These are phyloP conservation scores for Mionectes macconnelli DNA, from an alignment of 2,113 vertebrate species.

Conservation along the genomic window DNA sequence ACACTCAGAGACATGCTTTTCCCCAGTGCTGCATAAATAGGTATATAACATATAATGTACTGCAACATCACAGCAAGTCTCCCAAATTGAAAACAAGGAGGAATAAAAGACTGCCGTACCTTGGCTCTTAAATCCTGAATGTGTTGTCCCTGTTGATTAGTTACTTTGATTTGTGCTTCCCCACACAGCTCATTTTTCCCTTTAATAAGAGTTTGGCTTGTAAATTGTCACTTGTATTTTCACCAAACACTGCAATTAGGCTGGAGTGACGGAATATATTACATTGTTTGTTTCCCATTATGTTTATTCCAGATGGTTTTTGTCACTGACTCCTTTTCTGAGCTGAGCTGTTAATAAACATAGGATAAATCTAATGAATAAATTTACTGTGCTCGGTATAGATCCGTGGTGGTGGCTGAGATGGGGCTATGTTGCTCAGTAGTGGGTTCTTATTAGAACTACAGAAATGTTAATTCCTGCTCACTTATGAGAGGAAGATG, in stretches of 20 bases:
- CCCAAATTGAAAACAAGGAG: constrained; percentile 46
- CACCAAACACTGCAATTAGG: constrained; percentile 57
- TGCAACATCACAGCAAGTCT: constrained; percentile 46
- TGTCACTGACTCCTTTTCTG: constrained; percentile 50
- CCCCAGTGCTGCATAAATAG: neutral
- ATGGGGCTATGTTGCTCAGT: neutral
- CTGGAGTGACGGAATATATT: constrained; percentile 47
- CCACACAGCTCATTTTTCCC: constrained; percentile 32
- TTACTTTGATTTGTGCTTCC: constrained; percentile 59
- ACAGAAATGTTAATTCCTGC: neutral
- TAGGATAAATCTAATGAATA: constrained; percentile 51
- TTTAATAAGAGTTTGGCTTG: constrained; percentile 48
- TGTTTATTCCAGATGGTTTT: constrained; percentile 64
- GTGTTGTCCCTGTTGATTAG: constrained; percentile 49
- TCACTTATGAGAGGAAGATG: neutral
- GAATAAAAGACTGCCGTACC: constrained; percentile 33
- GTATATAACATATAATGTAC: neutral
- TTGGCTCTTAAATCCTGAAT: constrained; percentile 53
- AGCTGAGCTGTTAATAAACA: constrained; percentile 51
- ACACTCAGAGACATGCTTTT: neutral
- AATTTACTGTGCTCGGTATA: neutral
- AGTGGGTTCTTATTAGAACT: neutral
- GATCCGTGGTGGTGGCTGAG: neutral
- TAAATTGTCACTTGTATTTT: constrained; percentile 59
- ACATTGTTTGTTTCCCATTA: constrained; percentile 63